Evolutionary conservation across 2,113 vertebrate species (phyloP).

Genomic region (Hypocryptadius cinnamomeus): DNA sequence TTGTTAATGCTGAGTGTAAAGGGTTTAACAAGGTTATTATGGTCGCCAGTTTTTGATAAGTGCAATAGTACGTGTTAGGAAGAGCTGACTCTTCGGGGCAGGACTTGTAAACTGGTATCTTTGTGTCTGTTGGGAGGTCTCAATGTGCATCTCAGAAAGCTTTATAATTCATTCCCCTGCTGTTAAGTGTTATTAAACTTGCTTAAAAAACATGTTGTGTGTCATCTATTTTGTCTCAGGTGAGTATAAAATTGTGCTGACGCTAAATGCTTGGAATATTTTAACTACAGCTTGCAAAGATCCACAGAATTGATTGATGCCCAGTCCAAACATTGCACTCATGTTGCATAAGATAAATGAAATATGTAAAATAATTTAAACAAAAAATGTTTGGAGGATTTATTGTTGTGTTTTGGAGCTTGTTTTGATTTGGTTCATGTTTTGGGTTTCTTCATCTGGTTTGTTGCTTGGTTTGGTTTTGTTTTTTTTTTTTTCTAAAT

Average conservation of each 20-base stretch:
- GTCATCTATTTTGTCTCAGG: neutral
- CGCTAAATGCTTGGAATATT: neutral
- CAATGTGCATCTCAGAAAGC: neutral
- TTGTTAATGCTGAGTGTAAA: neutral
- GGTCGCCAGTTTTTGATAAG: neutral
- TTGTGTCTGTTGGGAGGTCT: neutral
- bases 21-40: neutral
- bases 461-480: neutral
- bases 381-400: fast-evolving
- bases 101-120: neutral
- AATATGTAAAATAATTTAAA: neutral
- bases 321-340: neutral
- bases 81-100: neutral
- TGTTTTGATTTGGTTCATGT: neutral
- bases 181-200: neutral
- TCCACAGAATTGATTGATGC: neutral
- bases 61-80: neutral
- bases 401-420: neutral
- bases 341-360: neutral
- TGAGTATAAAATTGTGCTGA: neutral
- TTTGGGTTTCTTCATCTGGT: neutral
- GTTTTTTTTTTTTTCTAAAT: neutral
- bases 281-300: neutral
- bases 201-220: neutral
- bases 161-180: neutral